A percentile compares a stretch with the other conserved stretches of the same genome.
phyloP scores from a whole-genome alignment of 2,113 vertebrate genomes.

The Calidris pygmaea region DNA sequence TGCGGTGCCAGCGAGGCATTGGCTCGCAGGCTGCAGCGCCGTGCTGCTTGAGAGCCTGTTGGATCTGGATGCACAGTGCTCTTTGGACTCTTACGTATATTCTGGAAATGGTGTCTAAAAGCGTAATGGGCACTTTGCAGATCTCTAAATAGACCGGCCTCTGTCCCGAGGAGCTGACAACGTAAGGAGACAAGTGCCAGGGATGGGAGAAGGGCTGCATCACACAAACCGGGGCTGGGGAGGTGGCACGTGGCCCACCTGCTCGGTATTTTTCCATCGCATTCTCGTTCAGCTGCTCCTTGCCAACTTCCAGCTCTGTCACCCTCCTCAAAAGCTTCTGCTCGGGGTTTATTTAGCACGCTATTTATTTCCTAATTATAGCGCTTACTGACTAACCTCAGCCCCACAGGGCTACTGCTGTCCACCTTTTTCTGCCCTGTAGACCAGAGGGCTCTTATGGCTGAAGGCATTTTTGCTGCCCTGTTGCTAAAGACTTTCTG shows the following conservation, averaged over 20 bases:
- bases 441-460: background rate
- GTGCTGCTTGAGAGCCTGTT: background rate
- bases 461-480: background rate
- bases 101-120: constrained; percentile 43
- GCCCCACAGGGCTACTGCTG: background rate
- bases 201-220: background rate
- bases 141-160: constrained; percentile 42
- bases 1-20: background rate
- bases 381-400: constrained; percentile 46
- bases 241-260: constrained; percentile 65
- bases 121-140: constrained; percentile 48
- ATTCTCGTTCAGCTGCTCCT: constrained; percentile 30
- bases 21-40: background rate
- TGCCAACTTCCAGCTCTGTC: constrained; percentile 41
- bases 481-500: background rate
- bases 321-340: constrained; percentile 26
- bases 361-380: constrained; percentile 64
- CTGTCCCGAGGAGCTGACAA: constrained; percentile 27
- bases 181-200: background rate
- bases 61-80: background rate
- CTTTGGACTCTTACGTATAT: constrained; percentile 4
- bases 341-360: constrained; percentile 36
- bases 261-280: constrained; percentile 65
- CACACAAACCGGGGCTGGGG: background rate
- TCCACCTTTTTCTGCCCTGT: background rate